Base-by-base conservation (phyloP, 2,888 invertebrate species). In the Andrena dorsata region DNA sequence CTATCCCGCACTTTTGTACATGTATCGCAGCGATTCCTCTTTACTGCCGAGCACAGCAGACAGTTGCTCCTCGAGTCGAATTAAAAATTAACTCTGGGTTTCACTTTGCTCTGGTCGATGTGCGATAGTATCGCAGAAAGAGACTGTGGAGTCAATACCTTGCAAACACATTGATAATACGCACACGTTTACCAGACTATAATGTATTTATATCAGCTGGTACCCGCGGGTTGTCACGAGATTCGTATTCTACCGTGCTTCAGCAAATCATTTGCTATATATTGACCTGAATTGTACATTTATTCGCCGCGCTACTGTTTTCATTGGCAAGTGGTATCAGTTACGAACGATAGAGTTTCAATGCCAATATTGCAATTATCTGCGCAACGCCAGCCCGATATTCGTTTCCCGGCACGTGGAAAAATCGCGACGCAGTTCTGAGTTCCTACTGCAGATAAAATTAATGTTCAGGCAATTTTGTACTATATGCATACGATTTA, bases 221-320 rank as follows among this genome's bases (percentile, higher is more conserved):
- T 8, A 49, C 1, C 26, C 32, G 10, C 61, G 61, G 4, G 23
- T 41, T 63, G 49, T 41, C 64, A 49, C 35, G 23, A 56, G 3
- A 61, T 51, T 79, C 65, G 65, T 65, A 70, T 65, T 70, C 66
- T 65, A 61, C 68, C 30, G 60, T 35, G 32, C 49, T 80, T 41
- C 3, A 1, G 20, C n/a, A 80, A 78, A 71, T 49, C 66, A 26
- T 71, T 65, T 53, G 41, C 32, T 6, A 49, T 32, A 13, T 13
- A 7, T 2, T 26, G 10, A 32, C 4, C 7, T 26, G 10, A 20
- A 7, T n/a, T 16, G 2, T 16, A 6, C 2, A 56, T 69, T 35
- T 16, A 13, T 68, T 16, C 41, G 41, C 41, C 16, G 41, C 5
- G 41, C 41, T 41, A 41, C 53, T 56, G 20, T 56, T 56, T 56